Base-by-base conservation (phyloP, 1,140 invertebrate species). In the Ericerus pela region DNA sequence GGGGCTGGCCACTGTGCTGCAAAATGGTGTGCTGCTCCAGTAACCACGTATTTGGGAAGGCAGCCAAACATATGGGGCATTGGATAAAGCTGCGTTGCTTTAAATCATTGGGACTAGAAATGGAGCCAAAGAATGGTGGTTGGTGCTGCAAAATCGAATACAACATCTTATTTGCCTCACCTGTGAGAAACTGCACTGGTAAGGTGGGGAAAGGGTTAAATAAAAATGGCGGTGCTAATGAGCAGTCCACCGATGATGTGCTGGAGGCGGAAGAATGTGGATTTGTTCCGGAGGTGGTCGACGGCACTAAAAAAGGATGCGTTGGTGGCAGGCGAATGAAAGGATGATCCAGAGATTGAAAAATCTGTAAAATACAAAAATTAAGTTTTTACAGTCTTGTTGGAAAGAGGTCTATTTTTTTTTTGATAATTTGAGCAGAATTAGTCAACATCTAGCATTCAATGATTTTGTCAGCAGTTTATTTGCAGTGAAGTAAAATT, bases 21-120 rank as follows among this genome's bases (percentile, higher is more conserved):
- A 88, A 68, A 1, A 83, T 76, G 1, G 82, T 82, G 62, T 88
- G 85, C 57, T 85, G 79, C 66, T 88, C 84, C 20, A 88, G 70
- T 6, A 88, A 73, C 84, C 84, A 86, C 0, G 81, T 74, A 5
- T 84, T 84, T 12, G 85, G 85, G 63, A 88, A 88, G 8, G 79
- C 81, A 1, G 85, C 85, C 60, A 86, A 75, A 65, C 85, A 88
- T 1, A 85, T 80, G 2, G 81, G 77, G 64, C 85, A 88, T 30
- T 63, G 56, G 41, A 58, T 73, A 14, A 57, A 47, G 55, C 38
- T 61, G 20, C 30, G 58, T 57, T 33, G 58, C 51, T 38, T 58
- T 59, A 69, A 67, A 65, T 66, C 70, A 70, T 61, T 37, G 58
- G 58, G 36, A 65, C 66, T 14, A 70, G 62, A 8, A 69, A 62